phyloP scores from a whole-genome alignment of 53 echinoderm and acorn worm species.

The Temnopleurus reevesii region DNA sequence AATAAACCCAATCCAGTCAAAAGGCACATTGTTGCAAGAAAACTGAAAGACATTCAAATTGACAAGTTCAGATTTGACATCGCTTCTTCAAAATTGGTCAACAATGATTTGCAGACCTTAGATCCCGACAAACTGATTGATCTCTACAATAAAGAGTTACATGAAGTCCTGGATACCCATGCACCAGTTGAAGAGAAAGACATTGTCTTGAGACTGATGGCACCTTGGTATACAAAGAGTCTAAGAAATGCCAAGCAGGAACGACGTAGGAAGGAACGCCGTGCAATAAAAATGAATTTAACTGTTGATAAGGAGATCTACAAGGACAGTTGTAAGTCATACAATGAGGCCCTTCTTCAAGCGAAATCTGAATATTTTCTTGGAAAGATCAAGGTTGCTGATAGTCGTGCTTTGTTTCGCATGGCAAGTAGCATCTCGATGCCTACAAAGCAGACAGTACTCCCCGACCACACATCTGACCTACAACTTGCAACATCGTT shows the following conservation, averaged over 20 bases:
- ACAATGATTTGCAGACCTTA: neutral
- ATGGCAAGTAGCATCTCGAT: neutral
- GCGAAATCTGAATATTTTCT: constrained; percentile 7
- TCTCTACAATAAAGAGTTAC: constrained; percentile 20
- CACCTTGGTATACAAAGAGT: constrained; percentile 28
- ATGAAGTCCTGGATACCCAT: neutral
- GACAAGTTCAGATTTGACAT: constrained; percentile 33
- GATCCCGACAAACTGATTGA: neutral
- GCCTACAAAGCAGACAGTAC: neutral
- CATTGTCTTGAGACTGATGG: neutral
- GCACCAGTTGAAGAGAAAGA: constrained; percentile 1
- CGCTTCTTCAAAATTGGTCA: neutral
- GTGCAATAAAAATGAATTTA: neutral
- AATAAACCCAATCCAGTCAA: neutral
- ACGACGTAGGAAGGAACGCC: constrained; percentile 3
- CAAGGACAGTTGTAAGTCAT: constrained; percentile 1
- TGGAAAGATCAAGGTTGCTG: neutral
- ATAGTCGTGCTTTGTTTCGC: neutral
- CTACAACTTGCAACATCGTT: constrained; percentile 46
- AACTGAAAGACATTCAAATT: constrained; percentile 3
- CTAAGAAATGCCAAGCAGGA: constrained; percentile 10
- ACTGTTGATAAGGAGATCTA: constrained; percentile 28
- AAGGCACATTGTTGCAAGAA: neutral
- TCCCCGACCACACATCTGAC: constrained; percentile 14
- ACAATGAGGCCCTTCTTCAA: constrained; percentile 2